Evolutionary conservation across 2,113 vertebrate genomes (phyloP), one percentile per base, ranked within the genome.

Genomic region (Tragelaphus imberbis): DNA sequence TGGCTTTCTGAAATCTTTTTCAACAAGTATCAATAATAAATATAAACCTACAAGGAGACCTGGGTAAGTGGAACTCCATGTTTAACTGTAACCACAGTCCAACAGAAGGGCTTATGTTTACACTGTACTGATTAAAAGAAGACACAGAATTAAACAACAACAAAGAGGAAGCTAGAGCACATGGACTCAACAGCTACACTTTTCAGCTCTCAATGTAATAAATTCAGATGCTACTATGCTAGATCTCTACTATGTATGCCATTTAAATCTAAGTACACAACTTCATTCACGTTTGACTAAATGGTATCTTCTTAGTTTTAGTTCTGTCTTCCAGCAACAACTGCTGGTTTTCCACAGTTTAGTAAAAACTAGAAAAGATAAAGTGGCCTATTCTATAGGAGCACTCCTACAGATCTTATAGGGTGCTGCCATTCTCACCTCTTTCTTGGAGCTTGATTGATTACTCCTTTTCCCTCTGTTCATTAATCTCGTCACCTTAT

Each of bases 401-500:
- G 88, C 98, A 98, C 98, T 98, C 98, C 98, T 98, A 97, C 98
- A 98, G 98, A 99, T 99, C 99, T 98, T 97, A 98, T 4, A 85
- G 58, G 98, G 98, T 98, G 97, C 97, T 98, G 98, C 98, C 99
- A 98, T 98, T 98, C 89, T 99, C 98, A 97, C 98, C 98, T 98
- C 98, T 96, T 97, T 96, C 98, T 98, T 97, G 99, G 99, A 99
- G 99, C 98, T 99, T 99, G 99, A 99, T 99, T 99, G 99, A 99
- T 99, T 99, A 99, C 99, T 99, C 97, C 99, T 99, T 99, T 99
- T 99, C 99, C 99, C 99, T 99, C 99, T 99, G 99, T 99, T 99
- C 99, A 99, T 99, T 99, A 99, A 99, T 99, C 99, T 99, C 99
- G 99, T 99, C 99, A 99, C 99, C 99, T 99, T 99, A 99, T 99